These are phyloP conservation scores for Tolmerus cingulatus DNA, from an alignment of 2,888 invertebrate species.

Conservation along the genomic window DNA sequence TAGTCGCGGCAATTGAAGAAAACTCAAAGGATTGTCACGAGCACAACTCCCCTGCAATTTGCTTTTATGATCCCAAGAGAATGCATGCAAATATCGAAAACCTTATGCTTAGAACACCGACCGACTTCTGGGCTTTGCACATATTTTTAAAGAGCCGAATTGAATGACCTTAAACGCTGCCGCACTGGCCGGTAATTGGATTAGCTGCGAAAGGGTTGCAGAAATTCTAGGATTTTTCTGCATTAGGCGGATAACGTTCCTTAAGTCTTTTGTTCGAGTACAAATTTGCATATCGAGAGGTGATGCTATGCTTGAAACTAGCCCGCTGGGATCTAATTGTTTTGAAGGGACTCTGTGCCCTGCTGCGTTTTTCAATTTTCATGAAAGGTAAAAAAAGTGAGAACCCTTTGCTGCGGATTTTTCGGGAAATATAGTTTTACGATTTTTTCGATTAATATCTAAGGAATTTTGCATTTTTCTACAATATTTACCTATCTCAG, in stretches of 20 bases:
- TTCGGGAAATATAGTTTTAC: not conserved
- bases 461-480: no score
- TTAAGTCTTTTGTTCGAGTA: slow-evolving; percentile 23
- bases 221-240: slow-evolving; percentile 40
- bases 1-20: slow-evolving; percentile 25
- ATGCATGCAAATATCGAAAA: not conserved
- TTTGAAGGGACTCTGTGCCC: not conserved
- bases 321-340: not conserved
- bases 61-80: not conserved
- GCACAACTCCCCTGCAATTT: slow-evolving; percentile 27
- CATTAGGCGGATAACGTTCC: slow-evolving; percentile 38
- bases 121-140: not conserved
- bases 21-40: slow-evolving; percentile 16
- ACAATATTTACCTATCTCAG: no score
- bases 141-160: not conserved
- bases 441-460: not conserved
- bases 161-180: slow-evolving; percentile 1
- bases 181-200: slow-evolving; percentile 19
- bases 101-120: not conserved
- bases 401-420: not conserved
- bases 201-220: slow-evolving; percentile 26
- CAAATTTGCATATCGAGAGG: slow-evolving; percentile 38
- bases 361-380: not conserved
- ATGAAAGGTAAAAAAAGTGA: not conserved
- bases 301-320: not conserved